These are phyloP conservation scores for Aurelia aurita DNA, from an alignment of 30 jellyfish, hydroid and myxozoan genomes.

Conservation along the genomic window DNA sequence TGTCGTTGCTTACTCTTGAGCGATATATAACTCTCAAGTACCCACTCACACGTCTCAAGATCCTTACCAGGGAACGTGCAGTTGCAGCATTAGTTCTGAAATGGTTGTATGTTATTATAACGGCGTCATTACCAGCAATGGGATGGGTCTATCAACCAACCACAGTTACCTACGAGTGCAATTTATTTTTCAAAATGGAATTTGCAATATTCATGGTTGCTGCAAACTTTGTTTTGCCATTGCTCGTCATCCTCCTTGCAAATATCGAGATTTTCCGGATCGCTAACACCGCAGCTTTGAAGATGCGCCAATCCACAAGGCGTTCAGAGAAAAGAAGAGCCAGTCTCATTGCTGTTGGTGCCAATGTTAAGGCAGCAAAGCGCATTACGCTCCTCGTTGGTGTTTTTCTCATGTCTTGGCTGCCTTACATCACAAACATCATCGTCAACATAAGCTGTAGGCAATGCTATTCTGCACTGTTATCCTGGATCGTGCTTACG, in stretches of 20 bases:
- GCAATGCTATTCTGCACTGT: conserved; percentile 47
- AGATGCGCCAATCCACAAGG: conserved; percentile 56
- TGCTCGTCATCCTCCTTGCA: conserved; percentile 53
- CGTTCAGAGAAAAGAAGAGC: conserved; percentile 57
- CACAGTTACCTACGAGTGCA: conserved; percentile 46
- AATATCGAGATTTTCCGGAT: conserved; percentile 79
- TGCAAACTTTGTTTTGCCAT: conserved; percentile 75
- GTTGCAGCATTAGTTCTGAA: conserved; percentile 50
- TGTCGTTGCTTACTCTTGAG: conserved; percentile 79
- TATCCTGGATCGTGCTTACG: conserved; percentile 74
- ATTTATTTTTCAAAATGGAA: conserved; percentile 30
- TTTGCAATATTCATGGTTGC: conserved; percentile 74
- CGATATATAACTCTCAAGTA: conserved; percentile 75
- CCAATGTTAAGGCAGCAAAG: conserved; percentile 85
- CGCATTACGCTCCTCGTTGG: conserved; percentile 86
- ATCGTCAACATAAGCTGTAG: conserved; percentile 58
- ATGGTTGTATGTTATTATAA: conserved; percentile 76
- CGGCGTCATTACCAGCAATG: conserved; percentile 76
- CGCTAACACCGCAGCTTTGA: conserved; percentile 76
- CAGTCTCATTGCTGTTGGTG: conserved; percentile 75
- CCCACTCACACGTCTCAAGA: conserved; percentile 70
- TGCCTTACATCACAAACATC: conserved; percentile 71
- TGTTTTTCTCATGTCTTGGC: conserved; percentile 74
- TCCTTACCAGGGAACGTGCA: conserved; percentile 63
- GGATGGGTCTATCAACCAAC: conserved; percentile 61